Base-by-base conservation (phyloP, 92 coral and sea anemone genomes). In the Montipora capitata region DNA sequence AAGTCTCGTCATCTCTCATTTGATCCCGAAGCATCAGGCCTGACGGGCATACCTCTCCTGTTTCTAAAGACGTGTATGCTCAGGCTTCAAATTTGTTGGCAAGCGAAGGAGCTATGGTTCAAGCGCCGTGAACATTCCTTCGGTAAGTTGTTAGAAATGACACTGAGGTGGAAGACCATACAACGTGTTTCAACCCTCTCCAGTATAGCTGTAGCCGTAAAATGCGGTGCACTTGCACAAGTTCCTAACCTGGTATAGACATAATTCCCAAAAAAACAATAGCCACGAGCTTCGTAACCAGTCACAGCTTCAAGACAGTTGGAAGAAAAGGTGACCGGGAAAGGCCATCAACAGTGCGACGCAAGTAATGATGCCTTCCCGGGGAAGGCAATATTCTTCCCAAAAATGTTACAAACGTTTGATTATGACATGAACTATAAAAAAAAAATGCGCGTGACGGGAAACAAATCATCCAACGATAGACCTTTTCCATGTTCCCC, bases 1-100 rank as follows among this genome's bases (percentile, higher is more conserved):
- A 0, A 12, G 13, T 12, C 61, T 56, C 11, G 15, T 56, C 12
- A 3, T 56, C 43, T 88, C 20, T 88, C 92, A 27, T 66, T 88
- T 14, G 77, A 76, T 3, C 83, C 92, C 7, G 88, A 81, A 51
- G 83, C 61, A 49, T 88, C 88, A 14, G 72, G 92, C 0, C 39
- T 88, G 70, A 68, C 77, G 58, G 88, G 92, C 9, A 68, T 88
- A 40, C 74, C 88, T 40, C 87, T 88, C 39, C 76, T 88, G 10
- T 89, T 72, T 8, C 69, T 82, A 15, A 82, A 75, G 35, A 27
- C 27, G 27, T 20, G 27, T 20, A 20, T 20, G 27, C 27, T 20
- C 27, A 76, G 59, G 88, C 92, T 15, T 58, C 79, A 40, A 17
- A 64, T 3, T 11, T 89, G 20, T 52, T 82, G 13, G 76, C 15